These are phyloP conservation scores for Xerus rutilus DNA, from an alignment of 2,797 vertebrate genomes.

Conservation along the genomic window DNA sequence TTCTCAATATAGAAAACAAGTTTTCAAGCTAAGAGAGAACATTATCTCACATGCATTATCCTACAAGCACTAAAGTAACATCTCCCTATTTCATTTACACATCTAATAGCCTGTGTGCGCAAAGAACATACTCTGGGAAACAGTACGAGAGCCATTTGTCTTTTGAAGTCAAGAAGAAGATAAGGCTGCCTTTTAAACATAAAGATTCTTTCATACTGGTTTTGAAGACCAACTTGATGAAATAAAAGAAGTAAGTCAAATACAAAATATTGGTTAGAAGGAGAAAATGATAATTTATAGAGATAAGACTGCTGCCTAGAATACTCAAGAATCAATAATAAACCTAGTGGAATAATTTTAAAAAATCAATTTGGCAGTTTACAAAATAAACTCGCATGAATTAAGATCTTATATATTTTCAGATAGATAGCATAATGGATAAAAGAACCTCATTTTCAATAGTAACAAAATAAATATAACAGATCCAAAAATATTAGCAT, in stretches of 20 bases:
- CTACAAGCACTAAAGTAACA: not conserved
- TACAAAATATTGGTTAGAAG: conserved; percentile 14
- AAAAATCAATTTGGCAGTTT: conserved; percentile 5
- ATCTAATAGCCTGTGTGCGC: not conserved
- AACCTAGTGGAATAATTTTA: not conserved
- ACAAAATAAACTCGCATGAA: conserved; percentile 23
- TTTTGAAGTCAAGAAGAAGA: not conserved
- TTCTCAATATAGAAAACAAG: conserved; percentile 8
- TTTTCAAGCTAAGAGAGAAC: conserved; percentile 17
- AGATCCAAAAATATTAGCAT: not conserved
- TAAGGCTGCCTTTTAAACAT: not conserved
- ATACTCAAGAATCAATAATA: conserved; percentile 9
- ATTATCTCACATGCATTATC: not conserved
- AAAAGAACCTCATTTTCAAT: not conserved
- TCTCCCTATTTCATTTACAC: not conserved
- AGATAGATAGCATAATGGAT: not conserved
- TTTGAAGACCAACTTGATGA: conserved; percentile 11
- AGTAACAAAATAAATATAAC: not conserved
- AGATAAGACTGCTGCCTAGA: not conserved
- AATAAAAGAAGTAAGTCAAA: not conserved
- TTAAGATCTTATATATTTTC: not conserved
- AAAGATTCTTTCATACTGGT: not conserved
- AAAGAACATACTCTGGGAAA: not conserved
- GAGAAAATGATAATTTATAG: not conserved
- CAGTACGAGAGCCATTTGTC: not conserved